These are phyloP conservation scores for Glyphotaelius pellucidus DNA, from an alignment of 2,888 invertebrate genomes.

Conservation along the genomic window DNA sequence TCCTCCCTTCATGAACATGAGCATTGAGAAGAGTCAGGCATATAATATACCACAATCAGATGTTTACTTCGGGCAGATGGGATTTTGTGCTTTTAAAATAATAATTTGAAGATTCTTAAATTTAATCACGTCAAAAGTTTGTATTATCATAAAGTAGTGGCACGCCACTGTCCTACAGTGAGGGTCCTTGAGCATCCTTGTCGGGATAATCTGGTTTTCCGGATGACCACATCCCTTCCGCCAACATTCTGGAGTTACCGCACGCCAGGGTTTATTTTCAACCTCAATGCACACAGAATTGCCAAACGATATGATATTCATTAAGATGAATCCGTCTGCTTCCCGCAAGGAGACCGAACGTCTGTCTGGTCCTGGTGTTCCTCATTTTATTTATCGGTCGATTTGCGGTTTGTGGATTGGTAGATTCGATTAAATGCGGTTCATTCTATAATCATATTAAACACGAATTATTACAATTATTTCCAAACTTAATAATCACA, in stretches of 20 bases:
- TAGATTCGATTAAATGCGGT: background rate
- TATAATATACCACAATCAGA: too few species aligned
- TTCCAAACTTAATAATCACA: too few species aligned
- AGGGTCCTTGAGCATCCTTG: slow-evolving; percentile 43
- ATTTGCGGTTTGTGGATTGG: background rate
- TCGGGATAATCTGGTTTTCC: slow-evolving; percentile 63
- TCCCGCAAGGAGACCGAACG: background rate
- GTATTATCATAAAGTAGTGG: background rate
- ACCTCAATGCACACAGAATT: slow-evolving; percentile 63
- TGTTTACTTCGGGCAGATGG: too few species aligned
- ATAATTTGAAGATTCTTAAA: background rate
- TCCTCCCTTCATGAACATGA: too few species aligned
- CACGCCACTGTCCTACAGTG: background rate
- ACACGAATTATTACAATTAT: background rate
- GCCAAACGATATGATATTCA: slow-evolving; percentile 66
- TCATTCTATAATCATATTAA: background rate
- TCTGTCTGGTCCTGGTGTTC: background rate
- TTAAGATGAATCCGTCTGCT: slow-evolving; percentile 52
- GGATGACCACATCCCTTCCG: slow-evolving; percentile 64
- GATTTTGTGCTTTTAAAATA: too few species aligned
- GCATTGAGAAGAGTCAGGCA: too few species aligned
- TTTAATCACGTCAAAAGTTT: background rate
- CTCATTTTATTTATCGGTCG: background rate
- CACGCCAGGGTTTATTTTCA: slow-evolving; percentile 64
- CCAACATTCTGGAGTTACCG: slow-evolving; percentile 47